Base-by-base conservation (phyloP, 2,113 vertebrate genomes). In the Coturnix japonica region DNA sequence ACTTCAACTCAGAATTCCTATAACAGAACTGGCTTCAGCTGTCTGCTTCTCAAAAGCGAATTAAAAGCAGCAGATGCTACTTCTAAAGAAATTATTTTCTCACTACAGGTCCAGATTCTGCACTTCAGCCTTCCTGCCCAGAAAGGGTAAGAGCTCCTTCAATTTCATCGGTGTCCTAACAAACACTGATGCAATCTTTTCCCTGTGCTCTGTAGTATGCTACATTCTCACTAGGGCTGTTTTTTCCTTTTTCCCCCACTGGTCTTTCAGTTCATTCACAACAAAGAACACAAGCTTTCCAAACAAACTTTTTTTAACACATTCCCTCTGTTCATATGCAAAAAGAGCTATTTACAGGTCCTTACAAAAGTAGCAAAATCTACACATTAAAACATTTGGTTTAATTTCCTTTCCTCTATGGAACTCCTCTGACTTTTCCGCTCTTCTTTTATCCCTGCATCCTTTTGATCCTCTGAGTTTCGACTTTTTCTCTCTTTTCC, bases 271-370 rank as follows among this genome's bases (percentile, higher is more conserved):
- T 49, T 96, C 46, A 28, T 43, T 74, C 35, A 79, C 35, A 81
- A 89, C 65, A 94, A 94, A 90, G 41, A 41, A 31, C 11, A 16
- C 49, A 87, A 72, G 33, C 13, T 75, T 81, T 71, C 59, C 77
- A 78, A 90, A 69, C 11, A 18, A 80, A 54, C 13, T 35, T 66
- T 90, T 64, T 64, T 8, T 67, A 90, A 73, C 39, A n/a, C 73
- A 79, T 84, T 91, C 71, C 66, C 31, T 7, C 81, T 31, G 21
- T 91, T 93, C 71, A 89, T 73, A 92, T 91, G 95, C 74, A 94
- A 94, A 95, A 81, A 44, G 61, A 78, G 74, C 47, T 72, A 79
- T 91, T 96, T 84, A 84, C 81, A 72, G 31, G 63, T 72, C 70
- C 21, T 31, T 44, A 60, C 54, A 87, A 91, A 89, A 30, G 63